Base-by-base conservation (phyloP, 2,797 vertebrate genomes). In the Ambastaia sidthimunki region DNA sequence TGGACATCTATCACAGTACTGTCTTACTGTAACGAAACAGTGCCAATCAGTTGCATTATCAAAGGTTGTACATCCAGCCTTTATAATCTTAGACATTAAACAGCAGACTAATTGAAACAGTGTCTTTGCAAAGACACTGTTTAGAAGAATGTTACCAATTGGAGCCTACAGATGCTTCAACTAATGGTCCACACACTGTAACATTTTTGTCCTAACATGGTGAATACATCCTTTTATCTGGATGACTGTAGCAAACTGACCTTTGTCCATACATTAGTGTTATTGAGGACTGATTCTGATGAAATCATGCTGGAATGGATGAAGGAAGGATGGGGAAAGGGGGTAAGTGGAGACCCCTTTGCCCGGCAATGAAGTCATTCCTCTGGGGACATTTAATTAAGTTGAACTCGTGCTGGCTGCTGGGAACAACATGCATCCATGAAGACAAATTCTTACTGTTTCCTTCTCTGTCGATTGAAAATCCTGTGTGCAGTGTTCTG, bases 331-430 rank as follows among this genome's bases (percentile, higher is more conserved):
- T 37, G 16, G 48, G 52, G 60, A 54, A 84, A 77, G 19, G 10
- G 69, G 76, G 57, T 69, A 75, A 78, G 80, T 69, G 76, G 82
- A 84, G 71, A 82, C 28, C 28, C 28, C 28, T 28, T 28, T 4
- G 47, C 83, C 84, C 80, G 68, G 50, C 47, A 84, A 90, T 94
- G 92, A 94, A 87, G 91, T 93, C 88, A 93, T 93, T 85, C 85
- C 87, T 85, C 69, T 70, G 15, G 84, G 85, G 84, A n/a, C 44
- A 75, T 52, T 83, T 86, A 85, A 93, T 92, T 87, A 82, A 79
- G 90, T 89, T 55, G 74, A 77, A 55, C 71, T 76, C 37, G 75
- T 48, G 52, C 79, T 59, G 50, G 62, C 85, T 87, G 69, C 83
- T 85, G 76, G 84, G 37, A 82, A 70, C 21, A 19, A n/a, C 57